A percentile compares a stretch with the other conserved stretches of the same genome.
Evolutionary conservation across 2,797 vertebrate genomes (phyloP).

Genomic region (Rhinella marina): DNA sequence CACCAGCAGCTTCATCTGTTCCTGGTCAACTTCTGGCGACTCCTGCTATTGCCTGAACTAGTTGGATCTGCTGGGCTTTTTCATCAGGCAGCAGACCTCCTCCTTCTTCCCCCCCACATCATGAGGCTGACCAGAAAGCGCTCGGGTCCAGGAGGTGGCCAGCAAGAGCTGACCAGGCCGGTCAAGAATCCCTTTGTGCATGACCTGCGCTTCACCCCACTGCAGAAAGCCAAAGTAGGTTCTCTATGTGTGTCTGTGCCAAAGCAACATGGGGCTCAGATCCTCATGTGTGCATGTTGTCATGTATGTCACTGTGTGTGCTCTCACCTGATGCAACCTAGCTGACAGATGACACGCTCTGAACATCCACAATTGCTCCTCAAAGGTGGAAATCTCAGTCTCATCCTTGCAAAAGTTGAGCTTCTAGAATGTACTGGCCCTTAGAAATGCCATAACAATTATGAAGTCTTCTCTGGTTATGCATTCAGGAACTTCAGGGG

Average conservation of each 20-base stretch:
- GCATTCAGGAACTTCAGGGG: background rate
- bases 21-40: conserved; percentile 33
- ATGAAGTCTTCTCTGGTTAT: background rate
- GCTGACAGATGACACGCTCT: background rate
- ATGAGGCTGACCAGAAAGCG: conserved; percentile 58
- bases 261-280: conserved; percentile 5
- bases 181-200: conserved; percentile 93
- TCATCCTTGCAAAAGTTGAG: background rate
- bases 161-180: conserved; percentile 83
- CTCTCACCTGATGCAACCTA: background rate
- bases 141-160: conserved; percentile 70
- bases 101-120: background rate
- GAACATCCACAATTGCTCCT: background rate
- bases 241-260: conserved; percentile 28
- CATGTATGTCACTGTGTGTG: background rate
- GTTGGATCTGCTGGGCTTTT: conserved; percentile 8
- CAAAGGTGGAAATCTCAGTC: background rate
- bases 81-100: background rate
- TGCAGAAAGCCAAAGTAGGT: conserved; percentile 90
- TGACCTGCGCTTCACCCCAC: conserved; percentile 83
- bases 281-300: background rate
- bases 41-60: background rate
- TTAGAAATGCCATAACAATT: background rate
- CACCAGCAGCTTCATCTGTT: background rate
- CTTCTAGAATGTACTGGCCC: background rate